Evolutionary conservation across 2,113 vertebrate genomes (phyloP).

Genomic region (Callopanchax toddi): DNA sequence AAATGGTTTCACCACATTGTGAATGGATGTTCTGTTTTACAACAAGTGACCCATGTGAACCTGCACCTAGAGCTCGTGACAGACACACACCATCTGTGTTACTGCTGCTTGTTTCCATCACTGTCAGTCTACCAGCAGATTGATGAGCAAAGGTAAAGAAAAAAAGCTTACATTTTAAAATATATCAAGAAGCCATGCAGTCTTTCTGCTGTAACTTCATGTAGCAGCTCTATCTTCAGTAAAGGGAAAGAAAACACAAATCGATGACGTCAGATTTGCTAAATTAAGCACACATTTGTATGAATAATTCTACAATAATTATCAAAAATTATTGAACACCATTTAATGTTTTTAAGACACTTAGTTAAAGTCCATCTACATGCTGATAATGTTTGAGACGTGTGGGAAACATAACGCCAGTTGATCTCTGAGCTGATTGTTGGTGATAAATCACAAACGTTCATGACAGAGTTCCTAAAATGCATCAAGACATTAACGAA

Average conservation of each 20-base stretch:
- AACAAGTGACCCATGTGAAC: slow-evolving; percentile 12
- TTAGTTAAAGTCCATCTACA: no score
- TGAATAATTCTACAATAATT: neutral
- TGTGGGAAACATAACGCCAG: no score
- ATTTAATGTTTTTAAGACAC: no score
- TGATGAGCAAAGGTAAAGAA: slow-evolving; percentile 14
- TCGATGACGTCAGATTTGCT: neutral
- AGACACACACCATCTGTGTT: slow-evolving; percentile 29
- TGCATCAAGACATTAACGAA: no score
- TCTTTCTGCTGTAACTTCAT: slow-evolving; percentile 20
- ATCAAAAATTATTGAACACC: no score
- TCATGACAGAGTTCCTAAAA: no score
- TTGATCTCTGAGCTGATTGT: no score
- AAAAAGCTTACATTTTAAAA: slow-evolving; percentile 9
- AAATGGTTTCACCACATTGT: slow-evolving; percentile 32
- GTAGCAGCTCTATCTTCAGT: slow-evolving; percentile 17
- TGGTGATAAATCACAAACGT: no score
- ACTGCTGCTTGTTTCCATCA: slow-evolving; percentile 38
- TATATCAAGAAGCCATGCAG: neutral
- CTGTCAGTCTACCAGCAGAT: slow-evolving; percentile 16
- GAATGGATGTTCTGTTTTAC: slow-evolving; percentile 26
- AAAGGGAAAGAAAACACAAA: slow-evolving; percentile 4
- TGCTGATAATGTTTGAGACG: no score
- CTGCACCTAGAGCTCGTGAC: slow-evolving; percentile 18
- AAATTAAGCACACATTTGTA: neutral